A percentile compares a stretch with the other conserved stretches of the same genome.
Evolutionary conservation across 2,113 vertebrate species (phyloP).

Genomic region (Corythaixoides concolor): DNA sequence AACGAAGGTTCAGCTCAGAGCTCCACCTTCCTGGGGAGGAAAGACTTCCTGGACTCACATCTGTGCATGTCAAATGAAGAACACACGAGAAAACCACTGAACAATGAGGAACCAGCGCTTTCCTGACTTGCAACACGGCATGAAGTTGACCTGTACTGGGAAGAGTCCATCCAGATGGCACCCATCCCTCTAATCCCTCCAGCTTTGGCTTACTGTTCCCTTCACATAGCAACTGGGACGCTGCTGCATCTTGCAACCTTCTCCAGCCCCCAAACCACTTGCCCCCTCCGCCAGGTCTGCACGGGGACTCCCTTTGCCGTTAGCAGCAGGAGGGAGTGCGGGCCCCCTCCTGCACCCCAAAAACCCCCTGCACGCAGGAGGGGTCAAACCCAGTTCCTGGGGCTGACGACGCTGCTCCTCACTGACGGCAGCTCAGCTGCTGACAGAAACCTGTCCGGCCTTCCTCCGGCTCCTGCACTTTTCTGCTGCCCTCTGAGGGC

Average conservation of each 20-base stretch:
- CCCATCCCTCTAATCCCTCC: not conserved
- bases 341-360: not conserved
- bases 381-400: not conserved
- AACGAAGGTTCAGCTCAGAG: not conserved
- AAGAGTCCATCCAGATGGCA: not conserved
- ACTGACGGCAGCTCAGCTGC: rapidly evolving
- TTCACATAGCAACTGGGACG: not conserved
- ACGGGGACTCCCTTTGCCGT: not conserved
- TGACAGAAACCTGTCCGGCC: not conserved
- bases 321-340: not conserved
- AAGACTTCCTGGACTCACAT: not conserved
- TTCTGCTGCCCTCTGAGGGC: not conserved
- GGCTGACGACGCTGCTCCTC: not conserved
- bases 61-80: not conserved
- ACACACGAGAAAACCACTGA: not conserved
- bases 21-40: not conserved
- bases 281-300: not conserved
- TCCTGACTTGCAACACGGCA: not conserved
- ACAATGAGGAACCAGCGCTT: rapidly evolving
- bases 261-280: not conserved
- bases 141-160: not conserved
- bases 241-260: not conserved
- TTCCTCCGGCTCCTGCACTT: not conserved
- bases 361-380: not conserved
- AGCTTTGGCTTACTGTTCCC: not conserved